A percentile compares a stretch with the other conserved stretches of the same genome.
Evolutionary conservation across 2,113 vertebrate genomes (phyloP).

Genomic region (Cyprinus carpio): DNA sequence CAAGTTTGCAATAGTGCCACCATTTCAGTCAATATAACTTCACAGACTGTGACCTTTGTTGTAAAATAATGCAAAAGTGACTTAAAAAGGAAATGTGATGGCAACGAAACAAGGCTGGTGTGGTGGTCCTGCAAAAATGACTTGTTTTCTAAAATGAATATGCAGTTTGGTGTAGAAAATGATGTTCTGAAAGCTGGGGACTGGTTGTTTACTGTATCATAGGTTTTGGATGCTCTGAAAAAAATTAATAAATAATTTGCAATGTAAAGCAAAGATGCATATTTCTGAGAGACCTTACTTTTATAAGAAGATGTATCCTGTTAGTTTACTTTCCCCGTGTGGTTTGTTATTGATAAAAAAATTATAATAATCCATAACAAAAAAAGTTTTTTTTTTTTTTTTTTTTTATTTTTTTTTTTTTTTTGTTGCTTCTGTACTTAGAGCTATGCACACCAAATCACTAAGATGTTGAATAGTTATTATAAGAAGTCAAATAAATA

Average conservation of each 20-base stretch:
- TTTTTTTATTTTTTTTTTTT: too few relatives aligned
- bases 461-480: too few relatives aligned
- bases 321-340: constrained; percentile 75
- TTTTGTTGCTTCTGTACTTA: too few relatives aligned
- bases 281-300: constrained; percentile 95
- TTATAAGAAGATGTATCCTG: constrained; percentile 94
- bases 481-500: too few relatives aligned
- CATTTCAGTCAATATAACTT: constrained; percentile 87
- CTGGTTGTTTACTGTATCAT: constrained; percentile 87
- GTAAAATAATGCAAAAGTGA: constrained; percentile 80
- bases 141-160: constrained; percentile 80
- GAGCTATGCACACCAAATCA: too few relatives aligned
- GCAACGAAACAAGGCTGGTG: constrained; percentile 17
- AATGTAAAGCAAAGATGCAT: constrained; percentile 88
- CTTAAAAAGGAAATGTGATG: constrained; percentile 45
- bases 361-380: too few relatives aligned
- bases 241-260: constrained; percentile 81
- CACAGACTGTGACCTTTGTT: constrained; percentile 89
- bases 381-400: too few relatives aligned
- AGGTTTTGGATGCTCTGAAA: constrained; percentile 90
- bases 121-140: constrained; percentile 59
- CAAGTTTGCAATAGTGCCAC: constrained; percentile 95
- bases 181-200: constrained; percentile 78
- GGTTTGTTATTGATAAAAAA: too few relatives aligned
- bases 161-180: constrained; percentile 76